Conservation (phyloP, 2,888 invertebrate genomes). For the Atrina japonica region DNA sequence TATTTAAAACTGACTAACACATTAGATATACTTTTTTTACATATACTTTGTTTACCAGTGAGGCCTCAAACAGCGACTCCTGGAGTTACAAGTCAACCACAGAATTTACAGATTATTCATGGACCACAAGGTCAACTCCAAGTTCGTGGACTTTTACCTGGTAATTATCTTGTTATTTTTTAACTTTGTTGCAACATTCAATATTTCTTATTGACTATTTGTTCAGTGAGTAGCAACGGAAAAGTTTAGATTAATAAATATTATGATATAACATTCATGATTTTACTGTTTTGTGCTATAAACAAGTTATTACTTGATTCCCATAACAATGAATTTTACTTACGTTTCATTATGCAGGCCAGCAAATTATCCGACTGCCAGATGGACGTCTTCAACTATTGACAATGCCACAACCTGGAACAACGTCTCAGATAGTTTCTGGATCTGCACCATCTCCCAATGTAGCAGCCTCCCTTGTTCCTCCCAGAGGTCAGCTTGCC, state of each 20-base stretch:
- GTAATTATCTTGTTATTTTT: too few relatives aligned
- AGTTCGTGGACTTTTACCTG: constrained; percentile 93
- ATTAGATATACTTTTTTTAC: too few relatives aligned
- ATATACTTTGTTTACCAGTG: neutral
- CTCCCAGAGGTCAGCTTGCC: constrained; percentile 28
- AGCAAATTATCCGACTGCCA: constrained; percentile 94
- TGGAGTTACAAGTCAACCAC: constrained; percentile 61
- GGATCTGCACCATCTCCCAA: constrained; percentile 39
- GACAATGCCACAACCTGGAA: constrained; percentile 77
- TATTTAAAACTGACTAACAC: too few relatives aligned
- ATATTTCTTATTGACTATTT: too few relatives aligned
- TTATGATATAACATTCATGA: too few relatives aligned
- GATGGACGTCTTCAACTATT: constrained; percentile 95
- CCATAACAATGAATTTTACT: too few relatives aligned
- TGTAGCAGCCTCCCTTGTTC: constrained; percentile 34
- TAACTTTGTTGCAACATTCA: too few relatives aligned
- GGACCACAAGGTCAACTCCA: constrained; percentile 94
- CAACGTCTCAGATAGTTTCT: constrained; percentile 50
- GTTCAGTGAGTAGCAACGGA: too few relatives aligned
- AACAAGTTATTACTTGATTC: too few relatives aligned
- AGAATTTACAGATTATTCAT: constrained; percentile 90
- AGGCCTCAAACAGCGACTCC: constrained; percentile 49
- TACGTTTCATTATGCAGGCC: constrained; percentile 82
- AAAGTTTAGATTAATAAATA: too few relatives aligned
- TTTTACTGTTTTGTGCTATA: too few relatives aligned